These are phyloP conservation scores for Genyomyrus donnyi DNA, from an alignment of 2,113 vertebrate genomes.

Conservation along the genomic window DNA sequence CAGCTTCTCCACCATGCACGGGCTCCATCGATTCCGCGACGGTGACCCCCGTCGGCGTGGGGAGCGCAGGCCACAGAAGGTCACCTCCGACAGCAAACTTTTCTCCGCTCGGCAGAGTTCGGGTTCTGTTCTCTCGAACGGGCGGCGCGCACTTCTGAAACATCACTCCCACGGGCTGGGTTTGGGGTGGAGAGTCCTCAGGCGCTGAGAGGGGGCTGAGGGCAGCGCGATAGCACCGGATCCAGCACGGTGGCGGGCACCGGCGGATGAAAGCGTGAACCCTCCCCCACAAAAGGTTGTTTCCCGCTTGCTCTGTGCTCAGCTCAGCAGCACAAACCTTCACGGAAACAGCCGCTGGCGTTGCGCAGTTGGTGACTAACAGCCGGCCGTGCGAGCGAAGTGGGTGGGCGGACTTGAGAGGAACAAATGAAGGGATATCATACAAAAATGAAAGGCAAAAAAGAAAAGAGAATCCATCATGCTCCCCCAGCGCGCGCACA, in stretches of 20 bases:
- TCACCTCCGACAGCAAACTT: conserved; percentile 40
- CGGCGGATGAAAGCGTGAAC: neutral
- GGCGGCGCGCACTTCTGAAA: neutral
- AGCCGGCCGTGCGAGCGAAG: neutral
- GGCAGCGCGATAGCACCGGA: neutral
- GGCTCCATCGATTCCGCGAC: conserved; percentile 31
- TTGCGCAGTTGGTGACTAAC: neutral
- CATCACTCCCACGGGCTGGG: neutral
- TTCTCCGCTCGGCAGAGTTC: conserved; percentile 25
- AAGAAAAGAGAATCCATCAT: neutral
- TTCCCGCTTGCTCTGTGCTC: neutral
- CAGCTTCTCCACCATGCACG: conserved; percentile 1
- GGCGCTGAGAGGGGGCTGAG: neutral
- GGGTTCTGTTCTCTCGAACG: conserved; percentile 11
- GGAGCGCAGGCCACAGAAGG: conserved; percentile 39
- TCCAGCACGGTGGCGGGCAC: neutral
- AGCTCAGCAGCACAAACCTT: neutral
- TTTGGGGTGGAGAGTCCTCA: neutral
- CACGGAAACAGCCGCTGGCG: neutral
- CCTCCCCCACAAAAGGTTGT: neutral
- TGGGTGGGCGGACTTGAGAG: neutral
- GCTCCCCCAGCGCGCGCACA: neutral
- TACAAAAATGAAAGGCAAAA: neutral
- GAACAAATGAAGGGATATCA: neutral
- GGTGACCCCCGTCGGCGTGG: conserved; percentile 31